phyloP scores from a whole-genome alignment of 2,113 vertebrate species.

The Seriola rivoliana region DNA sequence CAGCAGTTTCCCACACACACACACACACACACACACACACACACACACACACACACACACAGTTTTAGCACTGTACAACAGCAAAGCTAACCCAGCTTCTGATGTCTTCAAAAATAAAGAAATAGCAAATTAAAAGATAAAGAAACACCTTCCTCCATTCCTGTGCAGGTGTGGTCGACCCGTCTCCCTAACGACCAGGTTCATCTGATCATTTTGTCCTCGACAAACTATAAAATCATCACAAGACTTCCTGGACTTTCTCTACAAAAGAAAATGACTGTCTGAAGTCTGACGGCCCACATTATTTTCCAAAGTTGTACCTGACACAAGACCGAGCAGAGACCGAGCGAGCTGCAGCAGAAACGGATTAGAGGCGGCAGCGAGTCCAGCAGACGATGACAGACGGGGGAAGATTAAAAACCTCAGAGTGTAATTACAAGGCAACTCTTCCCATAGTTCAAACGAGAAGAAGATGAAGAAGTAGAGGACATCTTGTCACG shows the following conservation, averaged over 20 bases:
- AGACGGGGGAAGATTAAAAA: background rate
- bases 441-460: background rate
- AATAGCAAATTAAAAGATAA: fast-evolving
- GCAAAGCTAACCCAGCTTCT: background rate
- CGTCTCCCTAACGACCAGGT: background rate
- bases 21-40: background rate
- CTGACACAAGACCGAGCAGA: background rate
- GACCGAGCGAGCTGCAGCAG: background rate
- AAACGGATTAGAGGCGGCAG: background rate
- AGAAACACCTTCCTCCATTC: background rate
- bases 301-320: background rate
- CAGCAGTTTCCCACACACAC: background rate
- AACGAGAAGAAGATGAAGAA: too few relatives aligned
- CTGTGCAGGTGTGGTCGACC: background rate
- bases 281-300: background rate
- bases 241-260: background rate
- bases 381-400: background rate
- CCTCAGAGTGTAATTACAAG: background rate
- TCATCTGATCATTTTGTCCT: background rate
- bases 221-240: background rate
- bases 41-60: background rate
- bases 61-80: background rate
- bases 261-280: too few relatives aligned
- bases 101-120: background rate
- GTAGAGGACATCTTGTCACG: too few relatives aligned